These are phyloP conservation scores for Phlogophora meticulosa DNA, from an alignment of 2,888 invertebrate genomes.

Conservation along the genomic window DNA sequence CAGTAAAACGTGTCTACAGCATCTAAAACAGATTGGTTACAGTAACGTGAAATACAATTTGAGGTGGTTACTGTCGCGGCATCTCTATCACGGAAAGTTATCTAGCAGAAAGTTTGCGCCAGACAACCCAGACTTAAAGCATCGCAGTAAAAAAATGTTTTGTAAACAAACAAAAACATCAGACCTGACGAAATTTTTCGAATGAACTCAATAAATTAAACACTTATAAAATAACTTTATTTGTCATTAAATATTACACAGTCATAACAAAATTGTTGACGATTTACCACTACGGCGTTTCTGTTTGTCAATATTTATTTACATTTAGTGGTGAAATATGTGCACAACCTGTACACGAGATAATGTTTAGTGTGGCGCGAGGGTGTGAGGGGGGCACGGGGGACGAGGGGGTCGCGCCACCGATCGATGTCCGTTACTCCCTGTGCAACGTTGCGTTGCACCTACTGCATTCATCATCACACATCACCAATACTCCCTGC, in stretches of 20 bases:
- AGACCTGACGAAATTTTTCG: background rate
- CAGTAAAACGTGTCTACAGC: background rate
- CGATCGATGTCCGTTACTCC: conserved; percentile 87
- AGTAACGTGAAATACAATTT: conserved; percentile 17
- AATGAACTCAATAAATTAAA: background rate
- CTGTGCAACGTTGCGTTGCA: conserved; percentile 81
- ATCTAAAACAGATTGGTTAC: conserved; percentile 22
- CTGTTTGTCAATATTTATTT: conserved; percentile 52
- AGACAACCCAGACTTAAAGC: background rate
- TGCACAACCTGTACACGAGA: conserved; percentile 75
- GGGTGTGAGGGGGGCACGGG: conserved; percentile 60
- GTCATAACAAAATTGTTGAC: conserved; percentile 1
- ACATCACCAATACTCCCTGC: conserved; percentile 51
- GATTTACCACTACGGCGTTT: conserved; percentile 11
- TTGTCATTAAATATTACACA: background rate
- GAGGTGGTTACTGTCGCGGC: background rate
- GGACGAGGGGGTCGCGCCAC: conserved; percentile 64
- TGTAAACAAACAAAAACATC: background rate
- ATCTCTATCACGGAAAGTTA: conserved; percentile 2
- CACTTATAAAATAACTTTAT: background rate
- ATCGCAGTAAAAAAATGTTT: background rate
- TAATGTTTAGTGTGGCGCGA: conserved; percentile 76
- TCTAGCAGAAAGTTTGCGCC: conserved; percentile 13
- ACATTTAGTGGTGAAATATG: conserved; percentile 54
- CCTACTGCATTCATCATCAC: conserved; percentile 77